phyloP scores from a whole-genome alignment of 2,797 vertebrate species.

The Lophotriccus pileatus region DNA sequence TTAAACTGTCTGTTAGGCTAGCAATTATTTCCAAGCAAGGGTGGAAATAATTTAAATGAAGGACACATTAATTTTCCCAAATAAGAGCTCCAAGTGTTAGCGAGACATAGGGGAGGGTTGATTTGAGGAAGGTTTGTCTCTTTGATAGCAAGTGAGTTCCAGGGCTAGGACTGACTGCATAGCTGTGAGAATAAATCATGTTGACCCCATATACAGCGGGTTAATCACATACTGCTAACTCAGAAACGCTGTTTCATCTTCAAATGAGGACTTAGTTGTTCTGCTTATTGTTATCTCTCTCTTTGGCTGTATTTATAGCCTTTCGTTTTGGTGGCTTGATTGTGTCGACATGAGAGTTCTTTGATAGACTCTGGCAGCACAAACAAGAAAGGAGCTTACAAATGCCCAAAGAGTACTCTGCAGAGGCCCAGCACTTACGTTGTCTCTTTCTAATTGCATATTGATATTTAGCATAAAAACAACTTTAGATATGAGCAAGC shows the following conservation, averaged over 20 bases:
- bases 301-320: slow-evolving; percentile 23
- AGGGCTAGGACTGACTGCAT: neutral
- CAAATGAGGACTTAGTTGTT: slow-evolving; percentile 14
- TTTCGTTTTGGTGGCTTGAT: slow-evolving; percentile 11
- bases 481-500: neutral
- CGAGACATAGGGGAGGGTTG: neutral
- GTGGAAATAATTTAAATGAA: neutral
- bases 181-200: neutral
- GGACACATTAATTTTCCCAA: neutral
- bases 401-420: neutral
- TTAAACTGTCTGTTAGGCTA: neutral
- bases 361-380: neutral
- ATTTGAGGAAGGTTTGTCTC: neutral
- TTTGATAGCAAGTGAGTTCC: neutral
- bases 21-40: neutral
- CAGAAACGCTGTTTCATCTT: slow-evolving; percentile 22
- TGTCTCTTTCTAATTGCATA: slow-evolving; percentile 13
- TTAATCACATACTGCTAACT: slow-evolving; percentile 35
- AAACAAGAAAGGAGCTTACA: slow-evolving; percentile 9
- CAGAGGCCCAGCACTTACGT: neutral
- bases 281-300: neutral
- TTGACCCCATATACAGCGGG: neutral
- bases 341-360: neutral
- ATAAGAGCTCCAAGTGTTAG: neutral
- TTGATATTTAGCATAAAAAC: slow-evolving; percentile 16